A percentile compares a stretch with the other conserved stretches of the same genome.
Evolutionary conservation across 2,797 vertebrate genomes (phyloP).

Genomic region (Ctenopoma kingsleyae): DNA sequence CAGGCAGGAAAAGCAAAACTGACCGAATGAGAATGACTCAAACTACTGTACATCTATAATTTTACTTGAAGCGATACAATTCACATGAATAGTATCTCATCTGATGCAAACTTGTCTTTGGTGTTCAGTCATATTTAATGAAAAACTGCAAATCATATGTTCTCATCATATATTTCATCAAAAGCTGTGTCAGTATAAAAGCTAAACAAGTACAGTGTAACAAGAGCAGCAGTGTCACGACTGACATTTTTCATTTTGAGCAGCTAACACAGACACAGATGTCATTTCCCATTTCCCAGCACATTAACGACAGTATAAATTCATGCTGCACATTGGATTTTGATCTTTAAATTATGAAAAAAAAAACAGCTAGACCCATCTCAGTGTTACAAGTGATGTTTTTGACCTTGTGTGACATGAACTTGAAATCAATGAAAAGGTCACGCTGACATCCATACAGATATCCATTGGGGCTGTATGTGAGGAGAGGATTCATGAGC

Average conservation of each 20-base stretch:
- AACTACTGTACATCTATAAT: neutral
- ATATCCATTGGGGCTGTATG: conserved; percentile 1
- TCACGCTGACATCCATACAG: conserved; percentile 13
- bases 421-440: conserved; percentile 65
- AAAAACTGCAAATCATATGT: conserved; percentile 7
- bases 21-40: neutral
- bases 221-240: conserved; percentile 12
- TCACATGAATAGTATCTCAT: neutral
- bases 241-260: conserved; percentile 12
- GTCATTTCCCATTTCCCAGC: conserved; percentile 20
- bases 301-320: neutral
- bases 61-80: neutral
- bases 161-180: neutral
- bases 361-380: conserved; percentile 2
- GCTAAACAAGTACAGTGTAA: neutral
- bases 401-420: conserved; percentile 47
- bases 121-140: neutral
- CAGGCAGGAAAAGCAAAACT: neutral
- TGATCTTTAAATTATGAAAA: conserved; percentile 32
- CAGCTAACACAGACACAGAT: conserved; percentile 12
- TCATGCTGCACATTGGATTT: conserved; percentile 19
- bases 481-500: conserved; percentile 1
- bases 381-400: conserved; percentile 36
- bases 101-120: neutral
- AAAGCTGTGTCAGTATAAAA: neutral